Percentiles rank a stretch among this genome's conserved stretches.
Conservation (phyloP, 2,113 vertebrate genomes). For the Oxygymnocypris stewartii region DNA sequence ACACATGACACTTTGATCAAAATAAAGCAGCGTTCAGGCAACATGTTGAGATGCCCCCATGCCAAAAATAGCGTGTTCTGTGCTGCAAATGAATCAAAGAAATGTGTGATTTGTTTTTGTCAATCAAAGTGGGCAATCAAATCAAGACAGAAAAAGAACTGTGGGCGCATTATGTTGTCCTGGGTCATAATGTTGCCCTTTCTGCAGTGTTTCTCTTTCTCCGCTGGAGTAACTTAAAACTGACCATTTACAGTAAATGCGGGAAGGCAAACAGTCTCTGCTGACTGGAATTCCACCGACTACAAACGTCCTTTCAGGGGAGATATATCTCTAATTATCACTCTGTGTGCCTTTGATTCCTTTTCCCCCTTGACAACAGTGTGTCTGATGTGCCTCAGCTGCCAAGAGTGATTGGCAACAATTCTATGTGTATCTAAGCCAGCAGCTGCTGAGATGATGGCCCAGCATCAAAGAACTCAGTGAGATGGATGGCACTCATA, state of each 20-base stretch:
- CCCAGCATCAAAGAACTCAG: constrained; percentile 52
- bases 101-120: background rate
- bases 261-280: constrained; percentile 27
- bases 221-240: constrained; percentile 11
- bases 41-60: constrained; percentile 16
- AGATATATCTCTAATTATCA: constrained; percentile 54
- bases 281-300: constrained; percentile 44
- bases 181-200: background rate
- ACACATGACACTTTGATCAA: constrained; percentile 48
- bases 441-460: constrained; percentile 67
- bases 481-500: constrained; percentile 73
- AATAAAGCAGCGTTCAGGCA: constrained; percentile 33
- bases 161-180: background rate
- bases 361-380: constrained; percentile 51
- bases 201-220: background rate
- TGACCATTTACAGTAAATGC: constrained; percentile 35
- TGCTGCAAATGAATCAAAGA: background rate
- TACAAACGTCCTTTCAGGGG: constrained; percentile 44
- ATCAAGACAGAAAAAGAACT: background rate
- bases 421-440: constrained; percentile 58
- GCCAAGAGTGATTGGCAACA: constrained; percentile 59
- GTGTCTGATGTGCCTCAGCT: constrained; percentile 58
- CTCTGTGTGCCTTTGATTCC: constrained; percentile 55
- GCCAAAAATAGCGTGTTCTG: constrained; percentile 27
- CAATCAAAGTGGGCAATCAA: background rate